Percentiles rank a stretch among this genome's conserved stretches.
These are phyloP conservation scores for Gobius niger DNA, from an alignment of 2,113 vertebrate species.

Conservation along the genomic window DNA sequence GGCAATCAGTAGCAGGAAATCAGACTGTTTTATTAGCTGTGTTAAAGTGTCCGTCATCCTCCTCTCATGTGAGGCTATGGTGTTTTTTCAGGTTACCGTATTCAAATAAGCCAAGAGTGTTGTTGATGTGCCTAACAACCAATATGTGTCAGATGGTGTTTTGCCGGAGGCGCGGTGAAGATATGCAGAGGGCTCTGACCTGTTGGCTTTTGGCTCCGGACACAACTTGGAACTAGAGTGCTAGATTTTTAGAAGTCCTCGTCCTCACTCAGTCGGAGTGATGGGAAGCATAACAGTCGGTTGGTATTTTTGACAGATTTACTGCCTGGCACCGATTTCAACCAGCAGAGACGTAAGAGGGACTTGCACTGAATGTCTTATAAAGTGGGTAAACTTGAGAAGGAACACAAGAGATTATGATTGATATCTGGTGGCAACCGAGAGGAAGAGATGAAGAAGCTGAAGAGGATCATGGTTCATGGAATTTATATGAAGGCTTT, in stretches of 20 bases:
- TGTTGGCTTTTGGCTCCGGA: conserved; percentile 29
- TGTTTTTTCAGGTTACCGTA: no score
- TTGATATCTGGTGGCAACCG: no score
- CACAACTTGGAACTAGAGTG: conserved; percentile 34
- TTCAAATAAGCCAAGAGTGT: not conserved
- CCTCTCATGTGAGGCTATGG: not conserved
- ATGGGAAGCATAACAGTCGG: not conserved
- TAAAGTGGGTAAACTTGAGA: no score
- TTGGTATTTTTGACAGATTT: no score
- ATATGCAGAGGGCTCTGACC: conserved; percentile 29
- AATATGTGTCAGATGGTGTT: not conserved
- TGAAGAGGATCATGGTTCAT: no score
- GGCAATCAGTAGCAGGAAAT: conserved; percentile 55
- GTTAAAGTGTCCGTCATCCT: conserved; percentile 42
- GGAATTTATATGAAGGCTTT: no score
- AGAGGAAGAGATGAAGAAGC: no score
- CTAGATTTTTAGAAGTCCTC: not conserved
- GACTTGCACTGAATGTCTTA: no score
- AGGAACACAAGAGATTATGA: no score
- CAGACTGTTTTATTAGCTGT: conserved; percentile 43
- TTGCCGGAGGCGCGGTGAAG: not conserved
- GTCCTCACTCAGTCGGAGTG: conserved; percentile 1
- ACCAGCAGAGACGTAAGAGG: no score
- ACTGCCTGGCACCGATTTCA: no score
- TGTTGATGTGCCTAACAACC: not conserved